phyloP scores from a whole-genome alignment of 2,888 invertebrate species.

The Drosophila paracracens region DNA sequence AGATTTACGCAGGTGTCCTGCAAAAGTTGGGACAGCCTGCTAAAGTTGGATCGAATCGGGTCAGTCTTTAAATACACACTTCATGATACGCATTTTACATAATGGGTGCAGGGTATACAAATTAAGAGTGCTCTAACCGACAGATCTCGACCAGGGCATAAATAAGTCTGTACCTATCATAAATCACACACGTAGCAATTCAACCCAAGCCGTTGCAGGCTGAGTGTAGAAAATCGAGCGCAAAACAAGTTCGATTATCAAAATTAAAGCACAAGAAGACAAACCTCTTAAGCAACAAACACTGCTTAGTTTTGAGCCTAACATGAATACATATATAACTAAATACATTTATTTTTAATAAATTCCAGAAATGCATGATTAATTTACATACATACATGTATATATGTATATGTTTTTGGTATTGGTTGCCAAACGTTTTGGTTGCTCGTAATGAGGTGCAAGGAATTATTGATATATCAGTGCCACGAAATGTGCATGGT shows the following conservation, averaged over 20 bases:
- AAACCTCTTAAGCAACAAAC: background rate
- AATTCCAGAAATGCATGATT: background rate
- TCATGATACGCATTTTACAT: background rate
- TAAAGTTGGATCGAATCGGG: slow-evolving; percentile 4
- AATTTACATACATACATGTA: background rate
- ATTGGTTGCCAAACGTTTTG: background rate
- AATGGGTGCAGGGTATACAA: slow-evolving; percentile 3
- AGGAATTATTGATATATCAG: slow-evolving; percentile 47
- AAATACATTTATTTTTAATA: background rate
- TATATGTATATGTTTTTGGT: background rate
- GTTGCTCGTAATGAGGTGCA: slow-evolving; percentile 39
- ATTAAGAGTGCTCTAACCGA: background rate
- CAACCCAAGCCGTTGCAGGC: background rate
- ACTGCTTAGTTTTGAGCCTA: background rate
- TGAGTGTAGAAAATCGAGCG: background rate
- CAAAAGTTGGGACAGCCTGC: slow-evolving; percentile 4
- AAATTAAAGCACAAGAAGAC: background rate
- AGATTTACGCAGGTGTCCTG: slow-evolving; percentile 5
- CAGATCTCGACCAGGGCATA: background rate
- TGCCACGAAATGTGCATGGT: slow-evolving; percentile 22
- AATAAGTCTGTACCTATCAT: background rate
- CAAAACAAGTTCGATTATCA: background rate
- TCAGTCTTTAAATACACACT: slow-evolving; percentile 2
- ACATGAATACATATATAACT: background rate
- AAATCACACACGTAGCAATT: background rate